A percentile compares a stretch with the other conserved stretches of the same genome.
These are phyloP conservation scores for Alectura lathami DNA, from an alignment of 2,113 vertebrate species.

Conservation along the genomic window DNA sequence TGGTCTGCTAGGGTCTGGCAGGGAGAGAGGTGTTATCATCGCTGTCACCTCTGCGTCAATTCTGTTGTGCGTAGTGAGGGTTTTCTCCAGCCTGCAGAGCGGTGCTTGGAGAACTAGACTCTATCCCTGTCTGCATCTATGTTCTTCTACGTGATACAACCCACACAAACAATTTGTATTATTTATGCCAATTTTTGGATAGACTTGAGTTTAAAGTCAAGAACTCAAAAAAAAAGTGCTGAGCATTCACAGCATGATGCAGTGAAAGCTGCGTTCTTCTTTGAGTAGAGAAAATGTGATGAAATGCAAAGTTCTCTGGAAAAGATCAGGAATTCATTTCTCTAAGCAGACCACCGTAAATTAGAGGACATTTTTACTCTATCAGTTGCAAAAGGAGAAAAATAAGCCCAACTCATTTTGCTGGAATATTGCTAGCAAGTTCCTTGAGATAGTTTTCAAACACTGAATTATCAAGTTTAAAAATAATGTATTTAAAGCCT, in stretches of 20 bases:
- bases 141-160: background rate
- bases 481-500: background rate
- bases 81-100: background rate
- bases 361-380: background rate
- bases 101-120: rapidly evolving
- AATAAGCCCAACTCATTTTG: background rate
- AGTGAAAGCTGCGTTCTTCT: background rate
- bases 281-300: background rate
- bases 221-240: background rate
- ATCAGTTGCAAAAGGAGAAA: background rate
- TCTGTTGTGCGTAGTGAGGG: rapidly evolving
- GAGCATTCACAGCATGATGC: background rate
- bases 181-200: background rate
- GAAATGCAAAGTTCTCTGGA: background rate
- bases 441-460: background rate
- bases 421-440: background rate
- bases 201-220: background rate
- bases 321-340: background rate
- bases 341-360: background rate
- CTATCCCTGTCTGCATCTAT: background rate
- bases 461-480: background rate
- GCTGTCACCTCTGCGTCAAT: background rate
- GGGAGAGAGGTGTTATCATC: background rate
- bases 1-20: background rate
- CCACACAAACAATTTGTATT: background rate